phyloP scores from a whole-genome alignment of 2,888 invertebrate species.

The Cenopis cana region DNA sequence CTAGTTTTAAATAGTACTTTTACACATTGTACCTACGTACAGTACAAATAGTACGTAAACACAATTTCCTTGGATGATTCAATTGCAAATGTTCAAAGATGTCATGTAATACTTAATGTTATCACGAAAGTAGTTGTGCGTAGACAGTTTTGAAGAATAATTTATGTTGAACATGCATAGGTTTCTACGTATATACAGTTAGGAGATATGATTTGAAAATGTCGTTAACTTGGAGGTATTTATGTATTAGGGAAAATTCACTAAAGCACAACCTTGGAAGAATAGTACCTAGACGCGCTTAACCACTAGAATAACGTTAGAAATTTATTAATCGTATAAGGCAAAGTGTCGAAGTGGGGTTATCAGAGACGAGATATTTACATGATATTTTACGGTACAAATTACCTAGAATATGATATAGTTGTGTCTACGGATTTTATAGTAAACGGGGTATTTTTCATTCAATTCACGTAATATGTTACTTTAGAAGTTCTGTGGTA shows the following conservation, averaged over 20 bases:
- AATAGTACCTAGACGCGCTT: constrained; percentile 83
- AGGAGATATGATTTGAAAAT: constrained; percentile 61
- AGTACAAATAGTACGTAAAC: neutral
- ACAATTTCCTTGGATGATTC: constrained; percentile 41
- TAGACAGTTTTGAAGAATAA: constrained; percentile 73
- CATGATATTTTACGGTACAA: constrained; percentile 39
- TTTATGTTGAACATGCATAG: constrained; percentile 43
- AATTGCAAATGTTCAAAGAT: constrained; percentile 61
- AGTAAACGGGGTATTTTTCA: constrained; percentile 9
- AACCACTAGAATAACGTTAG: constrained; percentile 78
- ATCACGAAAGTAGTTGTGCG: constrained; percentile 81
- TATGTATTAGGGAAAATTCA: constrained; percentile 69
- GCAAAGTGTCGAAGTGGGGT: constrained; percentile 83
- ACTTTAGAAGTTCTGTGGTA: neutral
- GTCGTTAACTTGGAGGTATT: constrained; percentile 51
- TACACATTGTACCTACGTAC: neutral
- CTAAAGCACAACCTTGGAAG: constrained; percentile 85
- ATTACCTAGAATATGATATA: constrained; percentile 39
- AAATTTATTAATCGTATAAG: constrained; percentile 79
- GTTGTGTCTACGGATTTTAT: constrained; percentile 38
- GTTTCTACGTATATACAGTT: constrained; percentile 66
- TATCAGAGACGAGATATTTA: constrained; percentile 65
- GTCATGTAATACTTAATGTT: constrained; percentile 55
- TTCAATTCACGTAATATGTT: neutral
- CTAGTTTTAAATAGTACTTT: neutral